Conservation (phyloP, 2,113 vertebrate genomes). For the Callorhinus ursinus region DNA sequence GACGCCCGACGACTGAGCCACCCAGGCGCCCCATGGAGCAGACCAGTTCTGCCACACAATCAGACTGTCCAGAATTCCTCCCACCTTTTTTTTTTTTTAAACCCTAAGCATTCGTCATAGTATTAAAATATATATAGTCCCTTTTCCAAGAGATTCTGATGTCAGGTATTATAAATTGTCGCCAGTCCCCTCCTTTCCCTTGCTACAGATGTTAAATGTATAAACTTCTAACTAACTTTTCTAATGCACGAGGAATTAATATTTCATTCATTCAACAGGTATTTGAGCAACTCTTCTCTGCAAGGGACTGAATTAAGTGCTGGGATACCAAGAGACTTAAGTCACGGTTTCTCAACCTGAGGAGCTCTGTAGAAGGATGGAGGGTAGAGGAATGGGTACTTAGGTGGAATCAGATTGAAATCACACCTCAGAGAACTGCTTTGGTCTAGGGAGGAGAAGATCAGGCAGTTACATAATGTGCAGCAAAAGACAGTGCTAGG, state of each 20-base stretch:
- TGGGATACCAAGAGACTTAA: not conserved
- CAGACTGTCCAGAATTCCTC: not conserved
- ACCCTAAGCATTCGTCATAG: not conserved
- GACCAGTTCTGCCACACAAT: not conserved
- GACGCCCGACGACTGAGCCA: too few species aligned
- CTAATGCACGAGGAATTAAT: constrained; percentile 3
- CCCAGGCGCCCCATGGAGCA: not conserved
- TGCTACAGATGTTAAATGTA: not conserved
- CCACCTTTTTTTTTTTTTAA: not conserved
- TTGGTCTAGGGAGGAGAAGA: not conserved
- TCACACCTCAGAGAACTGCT: not conserved
- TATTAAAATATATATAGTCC: not conserved
- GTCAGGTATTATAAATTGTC: not conserved
- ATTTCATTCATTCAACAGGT: not conserved
- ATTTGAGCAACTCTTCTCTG: not conserved
- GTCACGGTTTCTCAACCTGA: not conserved
- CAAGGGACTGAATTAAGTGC: not conserved
- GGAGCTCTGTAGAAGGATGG: not conserved
- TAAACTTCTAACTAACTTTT: not conserved
- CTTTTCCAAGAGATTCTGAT: constrained; percentile 3
- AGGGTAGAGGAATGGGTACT: not conserved
- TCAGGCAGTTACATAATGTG: not conserved
- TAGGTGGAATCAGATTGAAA: not conserved
- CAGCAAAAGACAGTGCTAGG: not conserved
- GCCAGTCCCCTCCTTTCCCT: not conserved